Percentiles rank a stretch among this genome's conserved stretches.
Evolutionary conservation across 2,113 vertebrate species (phyloP).

Genomic region (Fulica atra): DNA sequence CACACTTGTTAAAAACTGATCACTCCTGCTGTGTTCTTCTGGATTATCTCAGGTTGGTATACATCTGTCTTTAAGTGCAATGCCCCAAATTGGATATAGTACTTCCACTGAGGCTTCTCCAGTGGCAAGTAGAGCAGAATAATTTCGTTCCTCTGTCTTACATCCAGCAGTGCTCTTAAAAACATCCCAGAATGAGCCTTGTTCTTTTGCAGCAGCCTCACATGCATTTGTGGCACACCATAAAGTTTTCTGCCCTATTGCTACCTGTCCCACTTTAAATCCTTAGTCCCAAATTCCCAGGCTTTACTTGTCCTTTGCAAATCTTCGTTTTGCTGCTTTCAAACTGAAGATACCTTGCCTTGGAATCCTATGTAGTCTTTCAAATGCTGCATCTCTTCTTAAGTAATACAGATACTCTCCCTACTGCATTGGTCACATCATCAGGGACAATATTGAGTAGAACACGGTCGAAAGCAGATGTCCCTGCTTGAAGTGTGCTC

Average conservation of each 20-base stretch:
- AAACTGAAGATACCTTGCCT: not conserved
- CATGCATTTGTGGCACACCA: not conserved
- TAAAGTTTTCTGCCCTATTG: not conserved
- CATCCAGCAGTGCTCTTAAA: not conserved
- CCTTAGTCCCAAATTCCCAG: not conserved
- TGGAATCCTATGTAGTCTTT: not conserved
- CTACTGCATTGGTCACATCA: not conserved
- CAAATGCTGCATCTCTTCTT: not conserved
- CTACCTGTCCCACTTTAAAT: not conserved
- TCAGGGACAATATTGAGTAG: not conserved
- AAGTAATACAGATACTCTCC: not conserved
- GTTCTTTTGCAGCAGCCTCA: not conserved
- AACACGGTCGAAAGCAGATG: not conserved
- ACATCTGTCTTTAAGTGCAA: not conserved
- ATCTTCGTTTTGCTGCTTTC: not conserved
- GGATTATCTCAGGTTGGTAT: not conserved
- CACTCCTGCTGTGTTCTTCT: not conserved
- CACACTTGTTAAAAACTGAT: not conserved
- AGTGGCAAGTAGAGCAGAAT: slow-evolving; percentile 58
- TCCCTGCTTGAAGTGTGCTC: not conserved
- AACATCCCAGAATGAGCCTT: not conserved
- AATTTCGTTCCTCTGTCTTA: slow-evolving; percentile 29
- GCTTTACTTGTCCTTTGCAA: not conserved
- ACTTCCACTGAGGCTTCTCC: not conserved
- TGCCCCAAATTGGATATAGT: not conserved